Evolutionary conservation across 2,888 invertebrate species (phyloP).

Genomic region (Pachliopta kotzebuea): DNA sequence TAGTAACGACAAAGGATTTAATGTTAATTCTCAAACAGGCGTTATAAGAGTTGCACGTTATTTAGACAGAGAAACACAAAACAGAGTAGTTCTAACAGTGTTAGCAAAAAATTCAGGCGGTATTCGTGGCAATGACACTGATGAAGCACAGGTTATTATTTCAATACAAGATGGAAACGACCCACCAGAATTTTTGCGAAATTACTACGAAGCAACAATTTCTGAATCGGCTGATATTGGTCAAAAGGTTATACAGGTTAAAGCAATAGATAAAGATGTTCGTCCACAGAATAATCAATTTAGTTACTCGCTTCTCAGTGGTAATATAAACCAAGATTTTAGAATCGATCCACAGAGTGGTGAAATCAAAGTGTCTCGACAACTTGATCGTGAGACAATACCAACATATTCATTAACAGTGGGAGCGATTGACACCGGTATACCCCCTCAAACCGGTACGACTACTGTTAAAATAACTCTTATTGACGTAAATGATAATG

Average conservation of each 20-base stretch:
- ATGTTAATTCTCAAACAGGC: conserved; percentile 91
- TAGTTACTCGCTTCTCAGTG: conserved; percentile 92
- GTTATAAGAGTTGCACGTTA: conserved; percentile 90
- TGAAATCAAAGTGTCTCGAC: conserved; percentile 87
- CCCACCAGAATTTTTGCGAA: conserved; percentile 94
- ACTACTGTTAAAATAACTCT: conserved; percentile 89
- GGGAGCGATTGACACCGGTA: conserved; percentile 93
- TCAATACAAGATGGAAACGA: conserved; percentile 98
- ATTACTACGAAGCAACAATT: conserved; percentile 87
- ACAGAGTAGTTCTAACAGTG: conserved; percentile 92
- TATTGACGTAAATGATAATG: conserved; percentile 95
- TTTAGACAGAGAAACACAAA: conserved; percentile 93
- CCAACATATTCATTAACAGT: conserved; percentile 87
- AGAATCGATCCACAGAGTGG: conserved; percentile 93
- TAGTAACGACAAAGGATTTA: conserved; percentile 95
- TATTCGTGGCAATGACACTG: conserved; percentile 96
- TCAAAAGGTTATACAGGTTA: conserved; percentile 87
- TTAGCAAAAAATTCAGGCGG: conserved; percentile 97
- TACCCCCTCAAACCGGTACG: conserved; percentile 95
- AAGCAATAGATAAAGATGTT: conserved; percentile 95
- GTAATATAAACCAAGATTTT: conserved; percentile 90
- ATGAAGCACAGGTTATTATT: conserved; percentile 96
- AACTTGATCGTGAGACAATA: conserved; percentile 90
- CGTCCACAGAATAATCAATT: conserved; percentile 95
- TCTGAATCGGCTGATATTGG: conserved; percentile 90